These are phyloP conservation scores for Anguilla megastoma DNA, from an alignment of 2,797 vertebrate genomes.

Conservation along the genomic window DNA sequence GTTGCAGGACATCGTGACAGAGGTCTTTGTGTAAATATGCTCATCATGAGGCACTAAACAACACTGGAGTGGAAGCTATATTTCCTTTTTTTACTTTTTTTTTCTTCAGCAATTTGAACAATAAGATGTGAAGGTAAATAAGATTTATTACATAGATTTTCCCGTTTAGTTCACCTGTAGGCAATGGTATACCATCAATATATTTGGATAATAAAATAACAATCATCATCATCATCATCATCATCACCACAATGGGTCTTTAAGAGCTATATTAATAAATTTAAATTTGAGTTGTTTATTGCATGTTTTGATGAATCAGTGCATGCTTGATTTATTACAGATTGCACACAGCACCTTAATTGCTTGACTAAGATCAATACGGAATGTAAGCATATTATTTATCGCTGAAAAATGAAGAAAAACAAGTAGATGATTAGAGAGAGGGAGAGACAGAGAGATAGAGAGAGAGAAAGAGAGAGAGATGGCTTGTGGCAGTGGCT, in stretches of 20 bases:
- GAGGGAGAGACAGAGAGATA: not conserved
- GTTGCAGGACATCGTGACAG: not conserved
- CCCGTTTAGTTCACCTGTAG: not conserved
- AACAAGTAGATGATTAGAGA: not conserved
- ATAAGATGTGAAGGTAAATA: not conserved
- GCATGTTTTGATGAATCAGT: not conserved
- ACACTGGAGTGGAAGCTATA: not conserved
- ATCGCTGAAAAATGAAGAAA: not conserved
- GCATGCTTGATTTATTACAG: not conserved
- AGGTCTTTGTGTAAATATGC: not conserved
- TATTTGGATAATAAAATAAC: conserved; percentile 3
- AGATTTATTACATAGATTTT: not conserved
- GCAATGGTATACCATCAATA: not conserved
- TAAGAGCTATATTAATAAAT: conserved; percentile 3
- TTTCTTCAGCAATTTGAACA: not conserved
- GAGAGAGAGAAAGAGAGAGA: not conserved
- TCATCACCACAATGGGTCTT: not conserved
- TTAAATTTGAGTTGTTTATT: not conserved
- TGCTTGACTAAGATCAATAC: not conserved
- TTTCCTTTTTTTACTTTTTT: not conserved
- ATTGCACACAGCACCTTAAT: not conserved
- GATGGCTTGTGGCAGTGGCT: not conserved
- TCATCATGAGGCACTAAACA: not conserved
- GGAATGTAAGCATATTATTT: not conserved
- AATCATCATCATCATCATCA: not conserved